Conservation (phyloP, 2,797 vertebrate genomes). For the Hemitrygon akajei region DNA sequence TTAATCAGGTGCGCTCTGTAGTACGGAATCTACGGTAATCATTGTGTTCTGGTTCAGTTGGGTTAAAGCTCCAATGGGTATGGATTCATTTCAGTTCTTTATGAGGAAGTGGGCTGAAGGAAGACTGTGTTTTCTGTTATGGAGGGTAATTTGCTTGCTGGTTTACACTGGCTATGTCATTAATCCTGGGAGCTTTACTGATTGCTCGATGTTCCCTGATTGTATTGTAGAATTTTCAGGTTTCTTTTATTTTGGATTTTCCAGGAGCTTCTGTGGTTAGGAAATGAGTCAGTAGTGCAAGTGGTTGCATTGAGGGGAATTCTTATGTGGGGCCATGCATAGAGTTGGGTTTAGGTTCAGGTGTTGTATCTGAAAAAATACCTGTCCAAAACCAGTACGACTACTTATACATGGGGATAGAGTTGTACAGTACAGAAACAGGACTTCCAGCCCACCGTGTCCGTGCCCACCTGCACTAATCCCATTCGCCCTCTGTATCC, state of each 20-base stretch:
- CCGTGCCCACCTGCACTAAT: too few species aligned
- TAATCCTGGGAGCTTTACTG: neutral
- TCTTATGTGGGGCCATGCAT: neutral
- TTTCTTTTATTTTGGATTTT: neutral
- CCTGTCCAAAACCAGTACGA: neutral
- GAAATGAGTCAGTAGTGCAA: neutral
- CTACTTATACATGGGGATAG: neutral
- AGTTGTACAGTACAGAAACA: too few species aligned
- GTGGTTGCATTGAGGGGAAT: neutral
- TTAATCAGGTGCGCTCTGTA: too few species aligned
- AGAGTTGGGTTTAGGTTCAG: neutral
- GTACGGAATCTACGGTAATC: too few species aligned
- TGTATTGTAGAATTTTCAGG: neutral
- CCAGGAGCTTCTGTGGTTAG: neutral
- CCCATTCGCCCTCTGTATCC: too few species aligned
- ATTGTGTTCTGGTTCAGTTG: neutral
- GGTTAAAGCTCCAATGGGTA: neutral
- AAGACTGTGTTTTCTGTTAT: neutral
- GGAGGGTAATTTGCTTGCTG: neutral
- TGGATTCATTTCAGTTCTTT: neutral
- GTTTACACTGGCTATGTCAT: neutral
- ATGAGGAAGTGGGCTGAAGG: too few species aligned
- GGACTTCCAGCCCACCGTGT: too few species aligned
- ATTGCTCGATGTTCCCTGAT: neutral
- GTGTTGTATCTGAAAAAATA: neutral